Evolutionary conservation across 2,888 invertebrate genomes (phyloP).

Genomic region (Mesorhabditis sp.): DNA sequence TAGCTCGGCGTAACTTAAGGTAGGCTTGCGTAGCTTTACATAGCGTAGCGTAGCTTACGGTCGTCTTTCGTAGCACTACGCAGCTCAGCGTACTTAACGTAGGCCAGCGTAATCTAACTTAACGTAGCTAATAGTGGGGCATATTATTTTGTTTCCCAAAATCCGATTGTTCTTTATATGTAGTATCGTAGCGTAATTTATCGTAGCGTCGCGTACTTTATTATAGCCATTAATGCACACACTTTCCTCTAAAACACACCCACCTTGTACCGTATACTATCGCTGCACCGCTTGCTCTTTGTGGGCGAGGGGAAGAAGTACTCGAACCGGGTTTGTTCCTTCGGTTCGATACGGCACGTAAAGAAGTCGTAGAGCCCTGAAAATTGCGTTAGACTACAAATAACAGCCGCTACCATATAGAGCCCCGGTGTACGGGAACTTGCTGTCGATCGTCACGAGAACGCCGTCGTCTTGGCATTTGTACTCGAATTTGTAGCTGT

Average conservation of each 20-base stretch:
- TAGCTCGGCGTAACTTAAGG: not conserved
- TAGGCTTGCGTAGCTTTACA: too few relatives aligned
- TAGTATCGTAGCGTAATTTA: too few relatives aligned
- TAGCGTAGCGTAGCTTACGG: too few relatives aligned
- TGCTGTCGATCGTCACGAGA: constrained; percentile 40
- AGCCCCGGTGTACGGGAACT: constrained; percentile 56
- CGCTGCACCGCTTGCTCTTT: constrained; percentile 53
- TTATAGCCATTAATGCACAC: not conserved
- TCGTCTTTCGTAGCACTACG: too few relatives aligned
- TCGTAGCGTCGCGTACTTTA: too few relatives aligned
- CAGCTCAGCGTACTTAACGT: too few relatives aligned
- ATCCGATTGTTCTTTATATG: too few relatives aligned
- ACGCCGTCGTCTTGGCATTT: constrained; percentile 52
- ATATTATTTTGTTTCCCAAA: too few relatives aligned
- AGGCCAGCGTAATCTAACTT: too few relatives aligned
- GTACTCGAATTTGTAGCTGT: constrained; percentile 53
- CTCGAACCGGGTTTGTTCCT: constrained; percentile 46
- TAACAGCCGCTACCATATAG: constrained; percentile 37
- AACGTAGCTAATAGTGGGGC: too few relatives aligned
- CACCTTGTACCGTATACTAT: constrained; percentile 55
- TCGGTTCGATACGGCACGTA: constrained; percentile 56
- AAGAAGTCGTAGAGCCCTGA: constrained; percentile 57
- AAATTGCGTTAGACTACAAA: not conserved
- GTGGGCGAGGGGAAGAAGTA: constrained; percentile 56
- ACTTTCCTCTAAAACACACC: not conserved